These are phyloP conservation scores for Jacana jacana DNA, from an alignment of 2,113 vertebrate genomes.

Conservation along the genomic window DNA sequence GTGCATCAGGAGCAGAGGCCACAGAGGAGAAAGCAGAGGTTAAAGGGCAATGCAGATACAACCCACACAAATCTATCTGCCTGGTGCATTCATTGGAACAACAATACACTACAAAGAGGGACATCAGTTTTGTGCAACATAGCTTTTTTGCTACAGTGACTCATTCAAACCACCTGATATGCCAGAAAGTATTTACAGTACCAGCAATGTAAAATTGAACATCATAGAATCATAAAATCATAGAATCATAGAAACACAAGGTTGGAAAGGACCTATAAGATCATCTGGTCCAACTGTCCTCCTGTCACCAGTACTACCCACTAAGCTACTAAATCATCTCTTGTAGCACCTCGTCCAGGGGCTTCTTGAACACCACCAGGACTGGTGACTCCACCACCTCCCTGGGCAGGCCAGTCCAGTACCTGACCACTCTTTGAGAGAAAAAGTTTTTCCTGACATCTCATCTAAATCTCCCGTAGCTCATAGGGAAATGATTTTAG, in stretches of 20 bases:
- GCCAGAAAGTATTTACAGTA: neutral
- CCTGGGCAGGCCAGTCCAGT: no score
- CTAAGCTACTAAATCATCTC: no score
- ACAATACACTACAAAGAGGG: neutral
- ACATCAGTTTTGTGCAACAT: neutral
- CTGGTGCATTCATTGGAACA: neutral
- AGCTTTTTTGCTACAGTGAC: neutral
- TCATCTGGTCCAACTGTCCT: no score
- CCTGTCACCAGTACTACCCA: no score
- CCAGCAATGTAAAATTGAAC: neutral
- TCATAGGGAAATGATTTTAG: neutral
- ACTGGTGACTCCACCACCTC: no score
- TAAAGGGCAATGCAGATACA: neutral
- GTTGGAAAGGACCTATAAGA: no score
- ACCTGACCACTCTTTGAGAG: no score
- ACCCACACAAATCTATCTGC: neutral
- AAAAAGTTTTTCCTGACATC: no score
- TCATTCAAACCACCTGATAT: neutral
- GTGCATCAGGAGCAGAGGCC: neutral
- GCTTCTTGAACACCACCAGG: no score
- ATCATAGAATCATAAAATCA: neutral
- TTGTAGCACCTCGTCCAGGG: no score
- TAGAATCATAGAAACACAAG: no score
- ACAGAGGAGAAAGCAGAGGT: conserved; percentile 1
- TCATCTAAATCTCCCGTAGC: no score